Evolutionary conservation across 2,113 vertebrate genomes (phyloP).

Genomic region (Canis aureus): DNA sequence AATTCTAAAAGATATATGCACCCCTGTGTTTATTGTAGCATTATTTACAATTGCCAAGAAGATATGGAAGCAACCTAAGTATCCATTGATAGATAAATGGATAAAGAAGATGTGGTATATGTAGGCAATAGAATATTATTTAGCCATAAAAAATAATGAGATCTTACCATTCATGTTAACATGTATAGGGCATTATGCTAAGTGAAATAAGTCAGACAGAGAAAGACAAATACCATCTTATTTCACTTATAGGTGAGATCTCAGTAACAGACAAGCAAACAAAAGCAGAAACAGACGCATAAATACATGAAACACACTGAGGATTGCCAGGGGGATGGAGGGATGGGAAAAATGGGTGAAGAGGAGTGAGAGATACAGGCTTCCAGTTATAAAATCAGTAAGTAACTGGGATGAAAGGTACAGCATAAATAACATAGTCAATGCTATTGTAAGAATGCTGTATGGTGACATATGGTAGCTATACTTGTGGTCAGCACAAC

Average conservation of each 20-base stretch:
- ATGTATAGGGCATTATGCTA: neutral
- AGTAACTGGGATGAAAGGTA: neutral
- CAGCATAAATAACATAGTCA: neutral
- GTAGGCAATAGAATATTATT: neutral
- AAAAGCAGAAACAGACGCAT: neutral
- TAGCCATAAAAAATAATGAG: neutral
- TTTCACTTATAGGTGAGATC: neutral
- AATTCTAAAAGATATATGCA: neutral
- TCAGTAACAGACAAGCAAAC: neutral
- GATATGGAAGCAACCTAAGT: neutral
- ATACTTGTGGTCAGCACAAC: neutral
- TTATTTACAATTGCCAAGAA: neutral
- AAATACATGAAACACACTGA: neutral
- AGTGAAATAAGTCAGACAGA: neutral
- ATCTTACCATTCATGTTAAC: neutral
- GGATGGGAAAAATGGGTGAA: neutral
- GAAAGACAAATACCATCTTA: neutral
- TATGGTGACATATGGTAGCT: neutral
- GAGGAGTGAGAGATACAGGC: neutral
- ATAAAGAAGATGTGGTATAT: neutral
- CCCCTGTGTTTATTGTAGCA: neutral
- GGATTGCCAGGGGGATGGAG: neutral
- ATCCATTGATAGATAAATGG: neutral
- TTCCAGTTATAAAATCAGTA: neutral
- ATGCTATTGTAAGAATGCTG: neutral